These are phyloP conservation scores for Bufo gargarizans DNA, from an alignment of 2,113 vertebrate genomes.

Conservation along the genomic window DNA sequence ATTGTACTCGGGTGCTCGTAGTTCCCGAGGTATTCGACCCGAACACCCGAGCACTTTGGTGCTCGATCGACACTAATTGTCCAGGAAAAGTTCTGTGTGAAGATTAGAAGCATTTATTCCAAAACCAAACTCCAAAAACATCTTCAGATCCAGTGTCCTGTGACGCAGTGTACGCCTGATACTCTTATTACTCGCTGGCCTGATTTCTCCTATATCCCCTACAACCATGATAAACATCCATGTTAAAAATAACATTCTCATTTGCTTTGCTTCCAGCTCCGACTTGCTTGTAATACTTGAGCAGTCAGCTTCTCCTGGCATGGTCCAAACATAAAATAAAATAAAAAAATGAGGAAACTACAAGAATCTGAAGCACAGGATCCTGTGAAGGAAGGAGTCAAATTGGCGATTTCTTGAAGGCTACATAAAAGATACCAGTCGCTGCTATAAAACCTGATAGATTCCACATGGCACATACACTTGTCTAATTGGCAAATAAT, in stretches of 20 bases:
- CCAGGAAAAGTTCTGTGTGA: no score
- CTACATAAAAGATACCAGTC: neutral
- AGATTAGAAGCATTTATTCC: no score
- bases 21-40: no score
- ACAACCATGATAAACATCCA: slow-evolving; percentile 49
- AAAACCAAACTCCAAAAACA: no score
- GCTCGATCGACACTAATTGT: no score
- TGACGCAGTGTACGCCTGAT: neutral
- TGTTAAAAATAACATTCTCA: slow-evolving; percentile 55
- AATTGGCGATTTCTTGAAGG: neutral
- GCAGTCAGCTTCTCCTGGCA: slow-evolving; percentile 53
- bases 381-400: neutral
- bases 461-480: slow-evolving; percentile 40
- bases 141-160: slow-evolving; percentile 34
- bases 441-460: slow-evolving; percentile 14
- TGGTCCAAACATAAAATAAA: slow-evolving; percentile 40
- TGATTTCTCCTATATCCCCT: slow-evolving; percentile 39
- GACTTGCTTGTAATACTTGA: slow-evolving; percentile 56
- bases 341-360: slow-evolving; percentile 15
- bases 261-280: slow-evolving; percentile 59
- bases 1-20: no score
- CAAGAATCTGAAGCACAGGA: neutral
- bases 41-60: no score
- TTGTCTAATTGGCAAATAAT: slow-evolving; percentile 53
- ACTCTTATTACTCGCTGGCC: neutral